These are phyloP conservation scores for Magallana nippona DNA, from an alignment of 2,888 invertebrate genomes.

Conservation along the genomic window DNA sequence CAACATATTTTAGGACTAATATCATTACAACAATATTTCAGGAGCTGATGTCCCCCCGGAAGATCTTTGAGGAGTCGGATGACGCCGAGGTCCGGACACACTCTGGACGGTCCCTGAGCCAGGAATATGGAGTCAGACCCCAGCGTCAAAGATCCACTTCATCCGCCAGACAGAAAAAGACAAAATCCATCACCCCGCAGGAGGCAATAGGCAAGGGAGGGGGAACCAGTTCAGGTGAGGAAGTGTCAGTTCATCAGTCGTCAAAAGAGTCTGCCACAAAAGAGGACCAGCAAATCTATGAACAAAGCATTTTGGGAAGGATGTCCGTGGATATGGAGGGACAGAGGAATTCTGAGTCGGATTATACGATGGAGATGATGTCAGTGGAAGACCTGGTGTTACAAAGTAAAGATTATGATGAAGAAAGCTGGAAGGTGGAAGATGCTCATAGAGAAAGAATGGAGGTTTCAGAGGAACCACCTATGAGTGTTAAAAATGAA, in stretches of 20 bases:
- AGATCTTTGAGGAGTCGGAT: conserved; percentile 43
- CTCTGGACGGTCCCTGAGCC: not conserved
- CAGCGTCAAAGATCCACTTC: conserved; percentile 6
- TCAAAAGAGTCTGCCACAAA: not conserved
- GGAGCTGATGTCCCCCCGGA: conserved; percentile 47
- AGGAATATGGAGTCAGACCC: conserved; percentile 3
- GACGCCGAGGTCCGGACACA: not conserved
- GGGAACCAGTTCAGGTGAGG: conserved; percentile 29
- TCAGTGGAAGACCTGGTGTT: not conserved
- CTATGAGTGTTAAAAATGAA: not conserved
- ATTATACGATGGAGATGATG: conserved; percentile 9
- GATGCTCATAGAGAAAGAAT: not conserved
- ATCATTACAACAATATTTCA: not conserved
- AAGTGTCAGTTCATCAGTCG: not conserved
- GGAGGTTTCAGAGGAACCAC: not conserved
- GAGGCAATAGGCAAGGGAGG: not conserved
- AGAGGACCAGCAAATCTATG: conserved; percentile 1
- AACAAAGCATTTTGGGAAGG: not conserved
- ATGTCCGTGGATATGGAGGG: not conserved
- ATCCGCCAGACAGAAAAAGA: not conserved
- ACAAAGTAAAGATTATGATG: not conserved
- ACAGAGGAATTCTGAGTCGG: not conserved
- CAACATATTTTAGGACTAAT: too few species aligned
- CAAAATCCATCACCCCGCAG: conserved; percentile 7
- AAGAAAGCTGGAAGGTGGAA: conserved; percentile 3